Evolutionary conservation across 2,113 vertebrate species (phyloP).

Genomic region (Gasterosteus nipponicus): DNA sequence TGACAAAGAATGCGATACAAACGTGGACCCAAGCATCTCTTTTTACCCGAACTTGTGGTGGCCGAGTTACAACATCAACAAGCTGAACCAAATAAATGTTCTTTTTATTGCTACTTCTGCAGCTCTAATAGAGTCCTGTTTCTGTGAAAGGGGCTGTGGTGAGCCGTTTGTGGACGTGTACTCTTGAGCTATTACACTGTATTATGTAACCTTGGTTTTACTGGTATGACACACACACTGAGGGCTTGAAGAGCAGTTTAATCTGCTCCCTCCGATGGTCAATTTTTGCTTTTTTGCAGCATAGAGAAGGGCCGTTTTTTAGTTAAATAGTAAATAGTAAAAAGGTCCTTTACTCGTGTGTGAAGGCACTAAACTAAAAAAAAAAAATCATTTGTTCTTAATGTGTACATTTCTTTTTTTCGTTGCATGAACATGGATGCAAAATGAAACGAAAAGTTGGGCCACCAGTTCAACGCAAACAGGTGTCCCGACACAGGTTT

Average conservation of each 20-base stretch:
- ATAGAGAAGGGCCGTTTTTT: slow-evolving; percentile 68
- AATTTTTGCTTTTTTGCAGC: slow-evolving; percentile 27
- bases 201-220: slow-evolving; percentile 68
- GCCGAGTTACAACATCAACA: slow-evolving; percentile 51
- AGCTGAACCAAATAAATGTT: slow-evolving; percentile 25
- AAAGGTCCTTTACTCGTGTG: slow-evolving; percentile 53
- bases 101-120: slow-evolving; percentile 26
- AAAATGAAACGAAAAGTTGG: slow-evolving; percentile 16
- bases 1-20: slow-evolving; percentile 57
- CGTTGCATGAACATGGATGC: background rate
- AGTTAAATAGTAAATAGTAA: slow-evolving; percentile 43
- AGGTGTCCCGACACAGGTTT: slow-evolving; percentile 54
- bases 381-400: slow-evolving; percentile 12
- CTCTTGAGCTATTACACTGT: slow-evolving; percentile 50
- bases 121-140: slow-evolving; percentile 9
- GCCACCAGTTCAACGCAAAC: slow-evolving; percentile 33
- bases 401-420: slow-evolving; percentile 9
- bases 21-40: slow-evolving; percentile 28
- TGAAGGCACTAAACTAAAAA: slow-evolving; percentile 27
- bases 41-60: slow-evolving; percentile 34
- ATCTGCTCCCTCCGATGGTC: slow-evolving; percentile 40
- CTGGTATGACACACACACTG: slow-evolving; percentile 25
- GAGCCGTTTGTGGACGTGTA: slow-evolving; percentile 41
- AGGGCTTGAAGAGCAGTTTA: slow-evolving; percentile 40
- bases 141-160: slow-evolving; percentile 19